These are phyloP conservation scores for Drosophila sturtevanti DNA, from an alignment of 1,140 invertebrate genomes.

Conservation along the genomic window DNA sequence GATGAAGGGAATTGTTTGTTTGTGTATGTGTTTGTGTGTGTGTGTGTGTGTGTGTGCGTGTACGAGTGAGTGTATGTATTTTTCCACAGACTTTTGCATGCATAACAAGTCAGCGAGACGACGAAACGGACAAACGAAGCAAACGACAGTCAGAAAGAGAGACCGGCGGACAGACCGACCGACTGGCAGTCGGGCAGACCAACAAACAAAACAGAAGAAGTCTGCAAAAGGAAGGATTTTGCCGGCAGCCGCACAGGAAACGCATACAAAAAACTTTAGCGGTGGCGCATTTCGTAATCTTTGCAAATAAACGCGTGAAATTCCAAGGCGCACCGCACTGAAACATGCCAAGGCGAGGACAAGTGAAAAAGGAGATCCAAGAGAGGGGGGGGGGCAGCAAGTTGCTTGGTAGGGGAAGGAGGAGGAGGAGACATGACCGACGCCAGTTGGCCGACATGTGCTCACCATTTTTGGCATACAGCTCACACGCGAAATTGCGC, in stretches of 20 bases:
- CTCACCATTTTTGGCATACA: slow-evolving; percentile 74
- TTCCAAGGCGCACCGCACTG: slow-evolving; percentile 74
- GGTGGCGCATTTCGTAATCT: slow-evolving; percentile 75
- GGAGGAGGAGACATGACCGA: slow-evolving; percentile 23
- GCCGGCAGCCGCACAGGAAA: slow-evolving; percentile 45
- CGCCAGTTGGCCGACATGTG: slow-evolving; percentile 54
- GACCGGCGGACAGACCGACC: neutral
- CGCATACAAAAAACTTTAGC: slow-evolving; percentile 74
- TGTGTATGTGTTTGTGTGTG: neutral
- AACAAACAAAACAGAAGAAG: slow-evolving; percentile 44
- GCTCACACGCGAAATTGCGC: slow-evolving; percentile 77
- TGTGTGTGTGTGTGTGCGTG: slow-evolving; percentile 35
- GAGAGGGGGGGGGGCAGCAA: neutral
- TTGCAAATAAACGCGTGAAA: slow-evolving; percentile 80
- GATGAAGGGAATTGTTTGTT: neutral
- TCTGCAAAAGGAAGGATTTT: neutral
- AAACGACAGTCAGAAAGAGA: neutral
- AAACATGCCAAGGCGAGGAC: slow-evolving; percentile 44
- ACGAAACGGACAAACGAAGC: slow-evolving; percentile 30
- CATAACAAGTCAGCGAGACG: slow-evolving; percentile 74
- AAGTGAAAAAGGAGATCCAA: no score
- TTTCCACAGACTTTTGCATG: slow-evolving; percentile 77
- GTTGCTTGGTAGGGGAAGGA: no score
- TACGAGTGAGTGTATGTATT: slow-evolving; percentile 22
- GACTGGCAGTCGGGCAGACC: slow-evolving; percentile 21